Conservation (phyloP, 2,797 vertebrate species). For the Acanthurus tractus region DNA sequence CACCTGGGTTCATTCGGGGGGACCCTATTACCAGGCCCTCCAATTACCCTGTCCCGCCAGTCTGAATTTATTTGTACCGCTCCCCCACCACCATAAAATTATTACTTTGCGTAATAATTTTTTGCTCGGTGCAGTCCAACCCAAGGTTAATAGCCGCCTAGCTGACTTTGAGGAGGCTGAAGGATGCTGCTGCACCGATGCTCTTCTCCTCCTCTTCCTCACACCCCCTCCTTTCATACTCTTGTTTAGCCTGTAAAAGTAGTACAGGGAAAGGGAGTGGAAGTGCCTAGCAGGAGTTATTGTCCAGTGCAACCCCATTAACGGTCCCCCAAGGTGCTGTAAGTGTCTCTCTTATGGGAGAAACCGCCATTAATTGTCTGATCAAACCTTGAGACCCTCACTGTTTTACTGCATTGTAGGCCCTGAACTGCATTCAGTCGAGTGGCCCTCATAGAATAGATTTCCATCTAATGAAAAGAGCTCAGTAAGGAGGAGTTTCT, state of each 20-base stretch:
- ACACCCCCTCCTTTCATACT: constrained; percentile 62
- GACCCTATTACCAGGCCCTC: constrained; percentile 83
- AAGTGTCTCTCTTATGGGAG: constrained; percentile 78
- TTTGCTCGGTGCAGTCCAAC: constrained; percentile 81
- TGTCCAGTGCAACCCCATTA: constrained; percentile 80
- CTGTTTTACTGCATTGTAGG: constrained; percentile 76
- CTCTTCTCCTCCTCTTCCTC: constrained; percentile 58
- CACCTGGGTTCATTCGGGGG: constrained; percentile 80
- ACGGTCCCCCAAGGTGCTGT: constrained; percentile 75
- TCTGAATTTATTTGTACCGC: constrained; percentile 87
- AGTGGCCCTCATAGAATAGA: constrained; percentile 71
- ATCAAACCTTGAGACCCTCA: constrained; percentile 80
- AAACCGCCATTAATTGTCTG: constrained; percentile 77
- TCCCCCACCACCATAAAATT: constrained; percentile 86
- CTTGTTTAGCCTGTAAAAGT: constrained; percentile 80
- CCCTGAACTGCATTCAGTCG: constrained; percentile 74
- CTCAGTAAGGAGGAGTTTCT: constrained; percentile 49
- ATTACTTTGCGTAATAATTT: constrained; percentile 89
- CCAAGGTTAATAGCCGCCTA: constrained; percentile 87
- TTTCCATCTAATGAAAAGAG: constrained; percentile 77
- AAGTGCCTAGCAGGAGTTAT: constrained; percentile 78
- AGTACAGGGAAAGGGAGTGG: constrained; percentile 62
- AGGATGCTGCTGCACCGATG: constrained; percentile 68
- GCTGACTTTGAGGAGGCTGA: constrained; percentile 84
- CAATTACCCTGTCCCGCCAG: constrained; percentile 87